Evolutionary conservation across 2,113 vertebrate genomes (phyloP).

Genomic region (Alligator mississippiensis): DNA sequence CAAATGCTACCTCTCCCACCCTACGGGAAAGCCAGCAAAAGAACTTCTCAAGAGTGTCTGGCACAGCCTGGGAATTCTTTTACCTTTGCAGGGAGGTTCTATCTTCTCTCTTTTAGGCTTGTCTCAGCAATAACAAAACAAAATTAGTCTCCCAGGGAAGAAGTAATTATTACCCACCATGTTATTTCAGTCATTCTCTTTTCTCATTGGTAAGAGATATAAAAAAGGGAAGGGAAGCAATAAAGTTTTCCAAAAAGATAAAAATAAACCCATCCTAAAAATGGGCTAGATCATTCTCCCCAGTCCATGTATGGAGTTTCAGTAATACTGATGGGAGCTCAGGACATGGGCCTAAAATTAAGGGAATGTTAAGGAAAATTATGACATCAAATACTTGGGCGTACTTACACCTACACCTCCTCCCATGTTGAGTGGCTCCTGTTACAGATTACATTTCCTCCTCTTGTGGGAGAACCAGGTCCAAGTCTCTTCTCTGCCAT

Average conservation of each 20-base stretch:
- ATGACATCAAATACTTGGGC: no score
- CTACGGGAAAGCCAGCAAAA: conserved; percentile 51
- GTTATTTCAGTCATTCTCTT: conserved; percentile 57
- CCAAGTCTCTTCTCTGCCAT: background rate
- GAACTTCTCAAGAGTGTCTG: conserved; percentile 54
- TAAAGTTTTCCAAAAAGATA: conserved; percentile 46
- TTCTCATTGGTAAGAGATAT: conserved; percentile 38
- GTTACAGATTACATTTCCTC: no score
- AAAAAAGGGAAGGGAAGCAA: conserved; percentile 7
- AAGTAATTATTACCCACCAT: conserved; percentile 31
- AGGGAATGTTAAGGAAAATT: no score
- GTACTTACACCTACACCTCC: no score
- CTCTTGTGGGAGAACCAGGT: background rate
- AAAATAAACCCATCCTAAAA: conserved; percentile 64
- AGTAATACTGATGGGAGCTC: background rate
- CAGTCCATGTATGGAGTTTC: conserved; percentile 49
- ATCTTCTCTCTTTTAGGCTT: conserved; percentile 52
- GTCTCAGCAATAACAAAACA: conserved; percentile 54
- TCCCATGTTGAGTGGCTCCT: no score
- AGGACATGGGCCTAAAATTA: no score
- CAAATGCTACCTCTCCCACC: conserved; percentile 30
- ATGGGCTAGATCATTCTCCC: conserved; percentile 9
- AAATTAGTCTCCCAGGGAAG: conserved; percentile 52
- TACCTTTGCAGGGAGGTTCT: conserved; percentile 66
- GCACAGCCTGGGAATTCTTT: conserved; percentile 50